Conservation (phyloP, 2,888 invertebrate genomes). For the Eupeodes latifasciatus region DNA sequence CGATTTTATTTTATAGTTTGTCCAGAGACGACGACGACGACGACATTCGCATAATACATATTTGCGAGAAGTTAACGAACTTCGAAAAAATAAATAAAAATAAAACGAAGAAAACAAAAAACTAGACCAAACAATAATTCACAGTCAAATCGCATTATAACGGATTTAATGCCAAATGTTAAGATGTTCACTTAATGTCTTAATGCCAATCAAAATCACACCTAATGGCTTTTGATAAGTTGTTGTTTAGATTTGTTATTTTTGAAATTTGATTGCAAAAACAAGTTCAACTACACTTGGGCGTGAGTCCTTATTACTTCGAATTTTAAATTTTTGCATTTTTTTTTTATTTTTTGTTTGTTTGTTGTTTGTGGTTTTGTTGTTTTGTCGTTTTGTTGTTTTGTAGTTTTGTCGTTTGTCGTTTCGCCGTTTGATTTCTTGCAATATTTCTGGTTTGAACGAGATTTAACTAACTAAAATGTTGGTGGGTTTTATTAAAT, state of each 20-base stretch:
- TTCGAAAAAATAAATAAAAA: background rate
- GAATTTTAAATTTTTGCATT: background rate
- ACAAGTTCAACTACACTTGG: conserved; percentile 53
- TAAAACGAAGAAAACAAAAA: background rate
- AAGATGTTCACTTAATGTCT: conserved; percentile 60
- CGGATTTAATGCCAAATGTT: conserved; percentile 58
- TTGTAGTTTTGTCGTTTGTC: background rate
- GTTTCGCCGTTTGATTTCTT: conserved; percentile 33
- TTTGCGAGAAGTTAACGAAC: conserved; percentile 26
- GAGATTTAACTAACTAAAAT: conserved; percentile 37
- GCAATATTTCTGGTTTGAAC: conserved; percentile 61
- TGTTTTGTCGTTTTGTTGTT: background rate
- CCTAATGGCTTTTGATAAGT: conserved; percentile 47
- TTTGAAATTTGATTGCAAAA: conserved; percentile 25
- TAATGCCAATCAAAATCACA: conserved; percentile 61
- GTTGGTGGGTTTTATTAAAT: background rate
- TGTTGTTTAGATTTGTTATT: background rate
- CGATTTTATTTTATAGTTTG: conserved; percentile 16
- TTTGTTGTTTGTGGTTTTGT: conserved; percentile 18
- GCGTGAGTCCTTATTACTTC: conserved; percentile 50
- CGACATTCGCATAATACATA: conserved; percentile 11
- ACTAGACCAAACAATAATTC: conserved; percentile 39
- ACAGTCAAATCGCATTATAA: conserved; percentile 24
- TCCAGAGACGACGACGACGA: background rate
- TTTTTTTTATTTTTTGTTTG: conserved; percentile 15